Percentiles rank a stretch among this genome's conserved stretches.
These are phyloP conservation scores for Fulmarus glacialis DNA, from an alignment of 2,113 vertebrate genomes.

Conservation along the genomic window DNA sequence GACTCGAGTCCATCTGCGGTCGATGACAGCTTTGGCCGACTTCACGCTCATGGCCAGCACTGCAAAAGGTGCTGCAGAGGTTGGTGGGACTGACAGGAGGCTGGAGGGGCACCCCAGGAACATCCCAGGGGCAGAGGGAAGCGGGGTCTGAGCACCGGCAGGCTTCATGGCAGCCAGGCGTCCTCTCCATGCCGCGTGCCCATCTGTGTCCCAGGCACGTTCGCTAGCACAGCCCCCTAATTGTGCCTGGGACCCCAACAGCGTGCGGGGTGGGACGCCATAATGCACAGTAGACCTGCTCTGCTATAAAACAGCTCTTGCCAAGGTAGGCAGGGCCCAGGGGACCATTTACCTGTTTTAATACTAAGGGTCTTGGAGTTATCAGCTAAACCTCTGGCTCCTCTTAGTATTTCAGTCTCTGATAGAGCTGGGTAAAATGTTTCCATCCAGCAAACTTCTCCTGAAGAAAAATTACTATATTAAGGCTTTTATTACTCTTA, in stretches of 20 bases:
- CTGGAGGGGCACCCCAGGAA: not conserved
- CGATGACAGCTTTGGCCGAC: not conserved
- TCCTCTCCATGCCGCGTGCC: not conserved
- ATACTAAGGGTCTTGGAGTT: not conserved
- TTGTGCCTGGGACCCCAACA: accelerated
- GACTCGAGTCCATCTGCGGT: not conserved
- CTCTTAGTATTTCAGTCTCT: not conserved
- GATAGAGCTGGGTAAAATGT: not conserved
- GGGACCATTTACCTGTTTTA: not conserved
- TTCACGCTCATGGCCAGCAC: not conserved
- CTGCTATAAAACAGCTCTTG: not conserved
- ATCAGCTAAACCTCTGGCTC: not conserved
- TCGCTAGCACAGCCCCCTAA: not conserved
- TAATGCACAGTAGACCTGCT: not conserved
- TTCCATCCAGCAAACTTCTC: not conserved
- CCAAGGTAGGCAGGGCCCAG: not conserved
- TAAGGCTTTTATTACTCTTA: not conserved
- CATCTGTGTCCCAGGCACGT: not conserved
- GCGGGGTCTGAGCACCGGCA: not conserved
- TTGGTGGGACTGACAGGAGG: not conserved
- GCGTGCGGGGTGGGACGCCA: too few relatives aligned
- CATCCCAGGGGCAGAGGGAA: not conserved
- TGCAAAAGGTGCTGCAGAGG: not conserved
- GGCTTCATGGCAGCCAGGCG: accelerated
- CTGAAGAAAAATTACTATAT: not conserved